These are phyloP conservation scores for Hydropsyche betteni DNA, from an alignment of 2,888 invertebrate genomes.

Conservation along the genomic window DNA sequence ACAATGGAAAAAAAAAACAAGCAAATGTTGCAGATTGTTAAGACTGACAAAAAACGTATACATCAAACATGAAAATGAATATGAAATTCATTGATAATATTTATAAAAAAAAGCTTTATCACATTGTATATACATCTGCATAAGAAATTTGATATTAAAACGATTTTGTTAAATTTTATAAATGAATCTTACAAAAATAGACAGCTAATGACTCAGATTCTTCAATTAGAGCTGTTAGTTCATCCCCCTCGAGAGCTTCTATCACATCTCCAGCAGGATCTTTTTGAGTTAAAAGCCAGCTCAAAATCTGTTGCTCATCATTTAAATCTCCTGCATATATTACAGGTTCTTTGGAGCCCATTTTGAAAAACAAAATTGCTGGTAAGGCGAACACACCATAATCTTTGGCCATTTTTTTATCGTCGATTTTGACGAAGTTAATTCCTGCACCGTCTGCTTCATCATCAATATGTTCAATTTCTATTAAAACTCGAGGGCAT, in stretches of 20 bases:
- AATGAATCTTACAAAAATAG: conserved; percentile 85
- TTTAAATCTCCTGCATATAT: conserved; percentile 91
- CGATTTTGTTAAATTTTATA: conserved; percentile 29
- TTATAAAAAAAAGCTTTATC: background rate
- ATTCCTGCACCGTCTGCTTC: conserved; percentile 91
- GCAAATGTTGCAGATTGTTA: no score
- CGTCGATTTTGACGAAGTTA: conserved; percentile 92
- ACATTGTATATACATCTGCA: conserved; percentile 5
- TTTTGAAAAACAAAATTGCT: conserved; percentile 89
- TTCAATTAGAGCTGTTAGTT: conserved; percentile 77
- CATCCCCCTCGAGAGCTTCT: conserved; percentile 86
- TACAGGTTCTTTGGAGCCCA: conserved; percentile 87
- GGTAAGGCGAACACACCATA: conserved; percentile 91
- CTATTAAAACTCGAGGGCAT: conserved; percentile 85
- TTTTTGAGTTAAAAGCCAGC: conserved; percentile 90
- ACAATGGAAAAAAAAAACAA: no score
- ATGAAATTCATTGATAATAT: no score
- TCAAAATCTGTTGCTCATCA: conserved; percentile 87
- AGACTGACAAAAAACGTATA: no score
- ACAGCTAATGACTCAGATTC: conserved; percentile 86
- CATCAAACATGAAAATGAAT: no score
- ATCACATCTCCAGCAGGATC: conserved; percentile 92
- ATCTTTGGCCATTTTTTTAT: conserved; percentile 85
- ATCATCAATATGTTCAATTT: conserved; percentile 93
- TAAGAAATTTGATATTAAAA: conserved; percentile 8